These are phyloP conservation scores for Pseudochaenichthys georgianus DNA, from an alignment of 2,797 vertebrate genomes.

Conservation along the genomic window DNA sequence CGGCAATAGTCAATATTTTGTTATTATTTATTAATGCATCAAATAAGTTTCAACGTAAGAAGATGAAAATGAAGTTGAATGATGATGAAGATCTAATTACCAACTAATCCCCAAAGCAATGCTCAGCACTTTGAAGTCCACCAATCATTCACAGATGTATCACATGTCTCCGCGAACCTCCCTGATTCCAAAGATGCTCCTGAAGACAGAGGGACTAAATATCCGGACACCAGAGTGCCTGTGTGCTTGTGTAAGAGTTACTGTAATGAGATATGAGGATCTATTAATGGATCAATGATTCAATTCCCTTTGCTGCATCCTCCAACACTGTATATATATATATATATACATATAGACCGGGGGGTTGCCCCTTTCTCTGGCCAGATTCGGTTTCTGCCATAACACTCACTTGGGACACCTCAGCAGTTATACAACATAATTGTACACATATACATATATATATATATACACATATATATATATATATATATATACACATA, in stretches of 20 bases:
- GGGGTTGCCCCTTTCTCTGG: conserved; percentile 52
- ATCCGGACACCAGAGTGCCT: conserved; percentile 39
- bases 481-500: too few species aligned
- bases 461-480: too few species aligned
- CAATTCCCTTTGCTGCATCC: conserved; percentile 49
- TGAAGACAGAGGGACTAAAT: conserved; percentile 66
- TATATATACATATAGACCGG: conserved; percentile 58
- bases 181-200: conserved; percentile 67
- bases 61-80: too few species aligned
- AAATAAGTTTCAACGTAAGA: too few species aligned
- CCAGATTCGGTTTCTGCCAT: conserved; percentile 69
- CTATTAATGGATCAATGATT: conserved; percentile 86
- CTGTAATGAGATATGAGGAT: conserved; percentile 80
- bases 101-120: neutral
- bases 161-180: conserved; percentile 49
- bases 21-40: neutral
- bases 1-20: neutral
- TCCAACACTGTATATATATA: conserved; percentile 44
- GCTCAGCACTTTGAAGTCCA: neutral
- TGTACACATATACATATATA: too few species aligned
- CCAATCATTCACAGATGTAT: conserved; percentile 23
- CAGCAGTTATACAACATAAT: conserved; percentile 31
- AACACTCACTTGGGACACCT: conserved; percentile 44
- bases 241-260: conserved; percentile 43
- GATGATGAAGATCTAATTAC: neutral